phyloP scores from a whole-genome alignment of 2,797 vertebrate genomes.

The Manis pentadactyla region DNA sequence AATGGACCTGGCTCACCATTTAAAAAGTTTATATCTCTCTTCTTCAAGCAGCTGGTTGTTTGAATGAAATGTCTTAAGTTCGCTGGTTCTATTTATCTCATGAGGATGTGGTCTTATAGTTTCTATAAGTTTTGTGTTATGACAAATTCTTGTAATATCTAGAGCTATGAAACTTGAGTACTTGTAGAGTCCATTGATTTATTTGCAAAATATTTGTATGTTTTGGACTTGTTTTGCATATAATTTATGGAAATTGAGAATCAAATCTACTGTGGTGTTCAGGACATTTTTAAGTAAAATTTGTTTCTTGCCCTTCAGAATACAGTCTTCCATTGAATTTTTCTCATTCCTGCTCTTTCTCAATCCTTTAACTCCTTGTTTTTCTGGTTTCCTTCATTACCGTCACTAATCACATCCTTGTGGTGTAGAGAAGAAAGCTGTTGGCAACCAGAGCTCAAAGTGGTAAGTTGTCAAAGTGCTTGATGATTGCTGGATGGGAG shows the following conservation, averaged over 20 bases:
- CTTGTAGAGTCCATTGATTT: background rate
- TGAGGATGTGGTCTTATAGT: background rate
- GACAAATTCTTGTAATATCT: background rate
- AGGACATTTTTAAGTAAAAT: conserved; percentile 39
- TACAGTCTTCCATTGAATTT: background rate
- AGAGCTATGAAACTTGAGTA: background rate
- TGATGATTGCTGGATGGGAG: background rate
- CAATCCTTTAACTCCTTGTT: background rate
- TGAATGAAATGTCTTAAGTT: background rate
- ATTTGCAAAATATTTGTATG: conserved; percentile 39
- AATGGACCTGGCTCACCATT: background rate
- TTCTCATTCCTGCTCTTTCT: background rate
- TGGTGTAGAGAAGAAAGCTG: background rate
- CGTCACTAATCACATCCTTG: background rate
- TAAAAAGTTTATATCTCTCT: background rate
- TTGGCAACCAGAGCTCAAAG: background rate
- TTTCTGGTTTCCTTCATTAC: background rate
- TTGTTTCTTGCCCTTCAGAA: conserved; percentile 21
- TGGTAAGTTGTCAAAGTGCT: background rate
- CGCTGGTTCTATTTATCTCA: background rate
- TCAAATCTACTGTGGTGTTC: background rate
- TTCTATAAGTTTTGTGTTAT: background rate
- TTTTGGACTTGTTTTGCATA: conserved; percentile 21
- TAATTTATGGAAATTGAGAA: conserved; percentile 11
- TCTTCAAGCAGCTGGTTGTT: background rate